These are phyloP conservation scores for Spialia ferax DNA, from an alignment of 2,888 invertebrate genomes.

Conservation along the genomic window DNA sequence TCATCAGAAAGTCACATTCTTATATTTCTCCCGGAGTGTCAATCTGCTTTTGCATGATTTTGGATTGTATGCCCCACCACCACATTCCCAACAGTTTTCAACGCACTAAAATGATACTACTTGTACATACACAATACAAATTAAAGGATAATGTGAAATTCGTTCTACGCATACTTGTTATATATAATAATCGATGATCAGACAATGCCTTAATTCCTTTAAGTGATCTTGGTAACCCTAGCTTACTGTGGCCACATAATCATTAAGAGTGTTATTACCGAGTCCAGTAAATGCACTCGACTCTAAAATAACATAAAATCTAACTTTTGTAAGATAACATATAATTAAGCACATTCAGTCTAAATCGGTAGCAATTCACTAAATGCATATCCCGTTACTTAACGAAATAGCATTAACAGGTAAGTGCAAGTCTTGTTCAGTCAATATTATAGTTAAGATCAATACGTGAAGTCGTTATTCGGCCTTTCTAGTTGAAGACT, in stretches of 20 bases:
- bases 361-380: conserved; percentile 6
- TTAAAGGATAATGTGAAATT: no score
- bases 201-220: conserved; percentile 5
- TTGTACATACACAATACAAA: no score
- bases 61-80: no score
- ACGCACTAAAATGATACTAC: no score
- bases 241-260: not conserved
- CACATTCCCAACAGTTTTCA: no score
- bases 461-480: not conserved
- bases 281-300: conserved; percentile 4
- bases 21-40: no score
- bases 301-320: conserved; percentile 16
- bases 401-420: conserved; percentile 6
- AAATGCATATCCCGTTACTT: conserved; percentile 3
- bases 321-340: conserved; percentile 15
- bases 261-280: conserved; percentile 12
- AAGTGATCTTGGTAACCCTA: not conserved
- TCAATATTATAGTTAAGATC: not conserved
- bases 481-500: not conserved
- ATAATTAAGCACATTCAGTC: conserved; percentile 5
- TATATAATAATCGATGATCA: not conserved
- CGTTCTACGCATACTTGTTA: no score
- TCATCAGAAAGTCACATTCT: no score
- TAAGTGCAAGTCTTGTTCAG: not conserved
- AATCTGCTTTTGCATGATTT: no score